phyloP scores from a whole-genome alignment of 2,888 invertebrate species.

The Ypsolopha sequella region DNA sequence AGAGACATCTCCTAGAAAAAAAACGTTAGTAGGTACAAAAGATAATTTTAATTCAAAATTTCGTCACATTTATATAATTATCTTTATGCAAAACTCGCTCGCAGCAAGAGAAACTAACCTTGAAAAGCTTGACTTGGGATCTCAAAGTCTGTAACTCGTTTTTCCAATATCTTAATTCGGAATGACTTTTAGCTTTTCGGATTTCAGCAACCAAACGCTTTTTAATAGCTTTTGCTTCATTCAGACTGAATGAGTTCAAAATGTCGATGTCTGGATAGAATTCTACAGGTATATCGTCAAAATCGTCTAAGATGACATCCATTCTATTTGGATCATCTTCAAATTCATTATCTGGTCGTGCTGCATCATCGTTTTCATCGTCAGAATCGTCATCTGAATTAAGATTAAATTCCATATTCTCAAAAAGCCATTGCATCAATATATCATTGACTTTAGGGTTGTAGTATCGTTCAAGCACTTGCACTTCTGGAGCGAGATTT shows the following conservation, averaged over 20 bases:
- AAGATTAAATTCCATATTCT: slow-evolving; percentile 12
- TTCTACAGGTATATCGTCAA: slow-evolving; percentile 12
- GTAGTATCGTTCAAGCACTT: not conserved
- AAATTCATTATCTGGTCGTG: slow-evolving; percentile 6
- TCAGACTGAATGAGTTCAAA: slow-evolving; percentile 21
- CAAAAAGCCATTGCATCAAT: slow-evolving; percentile 38
- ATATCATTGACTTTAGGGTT: slow-evolving; percentile 15
- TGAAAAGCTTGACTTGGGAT: slow-evolving; percentile 24
- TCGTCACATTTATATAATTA: slow-evolving; percentile 1
- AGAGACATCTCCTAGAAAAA: slow-evolving; percentile 25
- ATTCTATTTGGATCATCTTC: slow-evolving; percentile 15
- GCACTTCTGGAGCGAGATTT: not conserved
- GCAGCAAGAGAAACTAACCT: slow-evolving; percentile 26
- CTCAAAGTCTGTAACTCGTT: slow-evolving; percentile 13
- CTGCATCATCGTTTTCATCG: slow-evolving; percentile 13
- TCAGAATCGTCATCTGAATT: slow-evolving; percentile 11
- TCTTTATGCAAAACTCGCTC: not conserved
- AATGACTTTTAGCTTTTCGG: slow-evolving; percentile 17
- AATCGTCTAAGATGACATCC: slow-evolving; percentile 28
- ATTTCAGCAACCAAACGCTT: not conserved
- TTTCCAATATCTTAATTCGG: slow-evolving; percentile 11
- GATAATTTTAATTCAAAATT: no score
- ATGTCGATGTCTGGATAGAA: slow-evolving; percentile 9
- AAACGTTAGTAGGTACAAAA: not conserved
- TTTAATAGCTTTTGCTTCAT: slow-evolving; percentile 12